phyloP scores from a whole-genome alignment of 2,888 invertebrate genomes.

The Diachrysia chrysitis region DNA sequence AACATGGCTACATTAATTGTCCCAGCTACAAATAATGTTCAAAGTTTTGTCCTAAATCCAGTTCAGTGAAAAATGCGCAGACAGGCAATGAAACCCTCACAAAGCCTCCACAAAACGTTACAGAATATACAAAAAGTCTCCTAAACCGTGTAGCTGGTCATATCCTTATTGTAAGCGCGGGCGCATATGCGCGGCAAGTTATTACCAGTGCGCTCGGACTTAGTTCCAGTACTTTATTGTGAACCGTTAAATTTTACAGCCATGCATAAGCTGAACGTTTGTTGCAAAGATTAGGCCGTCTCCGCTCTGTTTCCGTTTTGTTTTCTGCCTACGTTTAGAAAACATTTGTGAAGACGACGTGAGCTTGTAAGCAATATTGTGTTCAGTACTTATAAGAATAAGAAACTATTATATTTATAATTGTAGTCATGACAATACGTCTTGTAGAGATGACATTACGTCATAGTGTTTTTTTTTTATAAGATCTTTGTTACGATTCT shows the following conservation, averaged over 20 bases:
- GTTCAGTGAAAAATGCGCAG: conserved; percentile 23
- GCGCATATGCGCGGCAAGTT: conserved; percentile 67
- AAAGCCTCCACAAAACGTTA: conserved; percentile 24
- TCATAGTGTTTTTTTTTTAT: too few relatives aligned
- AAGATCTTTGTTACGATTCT: too few relatives aligned
- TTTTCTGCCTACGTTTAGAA: conserved; percentile 25
- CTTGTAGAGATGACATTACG: too few relatives aligned
- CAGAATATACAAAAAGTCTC: conserved; percentile 51
- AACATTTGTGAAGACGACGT: not conserved
- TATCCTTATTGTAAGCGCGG: conserved; percentile 49
- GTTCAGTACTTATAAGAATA: too few relatives aligned
- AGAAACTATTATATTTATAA: too few relatives aligned
- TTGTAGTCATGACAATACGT: too few relatives aligned
- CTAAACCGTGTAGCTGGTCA: conserved; percentile 52
- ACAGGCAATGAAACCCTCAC: conserved; percentile 34
- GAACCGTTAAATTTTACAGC: conserved; percentile 86
- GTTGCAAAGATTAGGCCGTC: conserved; percentile 41
- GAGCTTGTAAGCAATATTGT: not conserved
- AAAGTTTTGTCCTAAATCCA: too few relatives aligned
- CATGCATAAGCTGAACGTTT: conserved; percentile 77
- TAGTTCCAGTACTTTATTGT: conserved; percentile 84
- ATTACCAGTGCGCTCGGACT: conserved; percentile 74
- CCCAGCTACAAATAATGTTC: too few relatives aligned
- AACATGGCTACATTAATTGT: too few relatives aligned
- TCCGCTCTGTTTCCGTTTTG: not conserved